phyloP scores from a whole-genome alignment of 2,113 vertebrate genomes.

The Mormoops blainvillei region DNA sequence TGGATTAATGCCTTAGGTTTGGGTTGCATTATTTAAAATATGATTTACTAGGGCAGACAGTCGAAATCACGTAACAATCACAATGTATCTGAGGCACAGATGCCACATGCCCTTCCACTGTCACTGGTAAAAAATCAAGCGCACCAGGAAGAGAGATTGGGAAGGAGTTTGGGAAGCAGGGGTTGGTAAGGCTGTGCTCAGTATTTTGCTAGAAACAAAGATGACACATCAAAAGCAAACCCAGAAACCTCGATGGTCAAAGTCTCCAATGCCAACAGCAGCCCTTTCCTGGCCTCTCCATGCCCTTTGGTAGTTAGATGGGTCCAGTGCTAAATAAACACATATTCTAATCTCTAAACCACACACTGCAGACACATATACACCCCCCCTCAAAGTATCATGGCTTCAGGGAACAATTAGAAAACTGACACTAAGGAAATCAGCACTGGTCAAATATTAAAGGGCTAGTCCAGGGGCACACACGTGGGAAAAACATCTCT shows the following conservation, averaged over 20 bases:
- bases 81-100: background rate
- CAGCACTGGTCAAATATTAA: background rate
- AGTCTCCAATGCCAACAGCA: too few species aligned
- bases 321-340: background rate
- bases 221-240: background rate
- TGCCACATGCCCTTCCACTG: background rate
- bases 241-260: background rate
- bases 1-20: background rate
- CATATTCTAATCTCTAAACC: background rate
- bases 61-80: background rate
- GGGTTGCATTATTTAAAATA: background rate
- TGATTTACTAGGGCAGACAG: background rate
- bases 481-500: background rate
- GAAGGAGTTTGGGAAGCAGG: background rate
- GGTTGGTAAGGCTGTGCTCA: background rate
- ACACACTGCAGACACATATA: background rate
- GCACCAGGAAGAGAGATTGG: fast-evolving
- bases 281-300: background rate
- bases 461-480: background rate
- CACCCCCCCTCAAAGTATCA: background rate
- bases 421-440: background rate
- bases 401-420: background rate
- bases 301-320: too few species aligned
- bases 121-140: background rate
- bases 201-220: background rate